Conservation (phyloP, 2,113 vertebrate species). For the Campylomormyrus numenius region DNA sequence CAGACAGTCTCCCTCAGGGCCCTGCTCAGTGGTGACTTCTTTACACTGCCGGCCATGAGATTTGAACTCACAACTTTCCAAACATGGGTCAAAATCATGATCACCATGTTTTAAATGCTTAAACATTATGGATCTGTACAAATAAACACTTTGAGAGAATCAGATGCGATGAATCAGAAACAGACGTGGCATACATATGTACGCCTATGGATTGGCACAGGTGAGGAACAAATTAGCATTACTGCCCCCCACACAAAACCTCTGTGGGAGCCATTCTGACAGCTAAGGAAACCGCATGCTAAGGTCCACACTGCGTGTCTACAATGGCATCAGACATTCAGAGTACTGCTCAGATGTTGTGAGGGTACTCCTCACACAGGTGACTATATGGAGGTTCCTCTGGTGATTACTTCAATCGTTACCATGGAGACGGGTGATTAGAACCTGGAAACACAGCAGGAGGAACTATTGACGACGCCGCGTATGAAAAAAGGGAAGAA, state of each 20-base stretch:
- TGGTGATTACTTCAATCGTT: neutral
- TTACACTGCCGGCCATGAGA: neutral
- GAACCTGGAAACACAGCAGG: neutral
- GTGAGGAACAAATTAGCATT: slow-evolving; percentile 40
- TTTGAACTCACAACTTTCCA: neutral
- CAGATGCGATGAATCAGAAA: slow-evolving; percentile 8
- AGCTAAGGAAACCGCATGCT: neutral
- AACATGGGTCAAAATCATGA: neutral
- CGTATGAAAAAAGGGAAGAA: neutral
- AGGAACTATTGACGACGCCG: neutral
- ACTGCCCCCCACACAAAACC: slow-evolving; percentile 35
- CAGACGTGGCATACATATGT: slow-evolving; percentile 41
- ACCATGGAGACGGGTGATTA: slow-evolving; percentile 8
- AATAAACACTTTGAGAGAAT: slow-evolving; percentile 30
- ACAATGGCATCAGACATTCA: neutral
- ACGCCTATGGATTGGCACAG: slow-evolving; percentile 50
- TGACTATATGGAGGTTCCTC: slow-evolving; percentile 1
- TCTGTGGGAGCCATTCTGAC: slow-evolving; percentile 23
- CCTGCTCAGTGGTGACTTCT: neutral
- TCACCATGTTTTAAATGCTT: neutral
- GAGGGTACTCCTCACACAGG: neutral
- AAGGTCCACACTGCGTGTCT: neutral
- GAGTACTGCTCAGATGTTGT: neutral
- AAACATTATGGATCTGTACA: slow-evolving; percentile 12
- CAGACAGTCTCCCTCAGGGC: neutral